A percentile compares a stretch with the other conserved stretches of the same genome.
Conservation (phyloP, 2,113 vertebrate species). For the Vireo altiloquus region DNA sequence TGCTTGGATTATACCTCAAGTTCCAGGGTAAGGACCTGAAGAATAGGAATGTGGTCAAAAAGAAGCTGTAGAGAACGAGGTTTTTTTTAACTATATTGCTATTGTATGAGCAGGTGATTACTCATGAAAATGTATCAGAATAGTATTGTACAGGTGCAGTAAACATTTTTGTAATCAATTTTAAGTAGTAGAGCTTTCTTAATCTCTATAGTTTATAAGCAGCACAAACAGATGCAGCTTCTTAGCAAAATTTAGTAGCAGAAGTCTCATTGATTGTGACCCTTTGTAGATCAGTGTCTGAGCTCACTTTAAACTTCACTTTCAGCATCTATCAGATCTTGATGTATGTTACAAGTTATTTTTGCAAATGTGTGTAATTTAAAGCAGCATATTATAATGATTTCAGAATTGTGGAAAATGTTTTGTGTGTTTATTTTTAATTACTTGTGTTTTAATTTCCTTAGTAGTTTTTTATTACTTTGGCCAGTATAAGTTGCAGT, state of each 20-base stretch:
- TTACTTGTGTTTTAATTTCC: not conserved
- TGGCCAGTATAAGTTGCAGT: not conserved
- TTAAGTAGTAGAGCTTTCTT: not conserved
- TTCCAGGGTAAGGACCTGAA: not conserved
- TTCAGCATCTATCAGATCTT: not conserved
- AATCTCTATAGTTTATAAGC: not conserved
- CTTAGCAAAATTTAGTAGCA: not conserved
- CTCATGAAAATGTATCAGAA: not conserved
- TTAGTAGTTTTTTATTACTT: not conserved
- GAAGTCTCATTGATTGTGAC: not conserved
- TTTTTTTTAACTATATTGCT: not conserved
- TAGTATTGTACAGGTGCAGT: not conserved
- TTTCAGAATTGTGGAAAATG: not conserved
- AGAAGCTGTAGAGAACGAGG: not conserved
- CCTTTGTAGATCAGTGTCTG: not conserved
- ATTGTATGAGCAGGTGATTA: not conserved
- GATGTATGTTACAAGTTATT: not conserved
- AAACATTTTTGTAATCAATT: not conserved
- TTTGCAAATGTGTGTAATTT: not conserved
- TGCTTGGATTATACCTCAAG: not conserved
- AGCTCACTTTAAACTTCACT: not conserved
- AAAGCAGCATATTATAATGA: not conserved
- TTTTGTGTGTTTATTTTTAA: not conserved
- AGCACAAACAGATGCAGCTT: not conserved
- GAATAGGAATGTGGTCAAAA: not conserved